phyloP scores from a whole-genome alignment of 1,140 invertebrate species.

The Ceratina japonica region DNA sequence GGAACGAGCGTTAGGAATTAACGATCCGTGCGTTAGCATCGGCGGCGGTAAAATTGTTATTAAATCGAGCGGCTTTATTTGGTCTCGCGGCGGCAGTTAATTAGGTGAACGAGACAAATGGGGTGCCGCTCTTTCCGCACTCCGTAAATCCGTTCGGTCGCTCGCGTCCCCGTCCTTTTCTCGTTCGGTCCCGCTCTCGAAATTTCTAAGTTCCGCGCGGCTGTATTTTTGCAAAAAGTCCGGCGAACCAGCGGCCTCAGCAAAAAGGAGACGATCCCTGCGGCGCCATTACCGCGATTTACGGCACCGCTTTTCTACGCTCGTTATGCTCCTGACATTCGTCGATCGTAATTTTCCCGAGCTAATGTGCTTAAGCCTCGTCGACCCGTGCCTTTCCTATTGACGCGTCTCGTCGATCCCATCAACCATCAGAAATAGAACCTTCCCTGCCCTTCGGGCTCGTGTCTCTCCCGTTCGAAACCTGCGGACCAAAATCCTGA shows the following conservation, averaged over 20 bases:
- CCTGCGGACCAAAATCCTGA: background rate
- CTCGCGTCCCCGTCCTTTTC: no score
- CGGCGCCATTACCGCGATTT: conserved; percentile 50
- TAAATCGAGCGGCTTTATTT: conserved; percentile 51
- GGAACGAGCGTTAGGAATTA: background rate
- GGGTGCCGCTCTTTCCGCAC: conserved; percentile 33
- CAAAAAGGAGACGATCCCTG: conserved; percentile 47
- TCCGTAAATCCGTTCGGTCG: conserved; percentile 60
- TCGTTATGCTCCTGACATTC: conserved; percentile 25
- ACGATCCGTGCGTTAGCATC: conserved; percentile 4
- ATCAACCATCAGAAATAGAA: conserved; percentile 60
- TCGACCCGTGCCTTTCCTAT: conserved; percentile 43
- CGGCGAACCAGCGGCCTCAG: conserved; percentile 7
- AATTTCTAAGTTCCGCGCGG: conserved; percentile 22
- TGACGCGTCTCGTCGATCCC: conserved; percentile 52
- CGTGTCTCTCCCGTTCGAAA: background rate
- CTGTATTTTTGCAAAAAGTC: conserved; percentile 26
- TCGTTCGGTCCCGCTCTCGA: conserved; percentile 4
- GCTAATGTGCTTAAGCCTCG: conserved; percentile 48
- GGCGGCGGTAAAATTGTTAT: conserved; percentile 17
- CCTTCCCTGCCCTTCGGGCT: background rate
- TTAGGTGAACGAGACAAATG: conserved; percentile 54
- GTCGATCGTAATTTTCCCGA: conserved; percentile 46
- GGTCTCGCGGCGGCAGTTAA: conserved; percentile 42
- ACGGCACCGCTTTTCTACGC: conserved; percentile 36